A percentile compares a stretch with the other conserved stretches of the same genome.
Evolutionary conservation across 2,797 vertebrate genomes (phyloP).

Genomic region (Cygnus olor): DNA sequence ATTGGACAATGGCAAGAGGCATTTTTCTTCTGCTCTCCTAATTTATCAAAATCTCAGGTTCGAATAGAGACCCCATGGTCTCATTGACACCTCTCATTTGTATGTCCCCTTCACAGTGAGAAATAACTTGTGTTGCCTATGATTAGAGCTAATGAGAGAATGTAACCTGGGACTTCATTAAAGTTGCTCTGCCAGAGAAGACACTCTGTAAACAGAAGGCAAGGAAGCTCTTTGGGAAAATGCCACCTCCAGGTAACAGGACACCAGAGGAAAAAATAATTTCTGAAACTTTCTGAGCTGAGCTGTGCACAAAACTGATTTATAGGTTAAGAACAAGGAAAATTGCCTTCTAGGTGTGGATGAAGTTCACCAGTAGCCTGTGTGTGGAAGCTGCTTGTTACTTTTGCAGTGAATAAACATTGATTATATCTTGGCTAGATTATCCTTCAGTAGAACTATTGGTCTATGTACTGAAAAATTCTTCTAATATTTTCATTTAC

Average conservation of each 20-base stretch:
- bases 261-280: slow-evolving; percentile 5
- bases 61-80: slow-evolving; percentile 31
- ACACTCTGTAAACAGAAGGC: slow-evolving; percentile 29
- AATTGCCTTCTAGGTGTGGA: neutral
- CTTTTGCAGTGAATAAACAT: neutral
- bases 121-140: neutral
- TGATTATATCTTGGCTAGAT: neutral
- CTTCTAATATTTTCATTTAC: neutral
- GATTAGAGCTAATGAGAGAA: slow-evolving; percentile 34
- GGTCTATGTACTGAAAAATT: neutral
- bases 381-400: neutral
- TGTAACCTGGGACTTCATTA: slow-evolving; percentile 28
- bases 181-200: slow-evolving; percentile 20
- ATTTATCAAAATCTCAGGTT: slow-evolving; percentile 24
- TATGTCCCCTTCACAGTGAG: neutral
- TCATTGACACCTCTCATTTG: slow-evolving; percentile 49
- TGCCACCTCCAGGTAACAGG: slow-evolving; percentile 42
- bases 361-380: neutral
- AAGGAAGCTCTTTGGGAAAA: neutral
- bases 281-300: slow-evolving; percentile 13
- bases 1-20: neutral
- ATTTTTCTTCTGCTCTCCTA: slow-evolving; percentile 2
- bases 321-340: neutral
- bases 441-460: neutral
- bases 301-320: neutral